These are phyloP conservation scores for Cydia fagiglandana DNA, from an alignment of 1,140 invertebrate species.

Conservation along the genomic window DNA sequence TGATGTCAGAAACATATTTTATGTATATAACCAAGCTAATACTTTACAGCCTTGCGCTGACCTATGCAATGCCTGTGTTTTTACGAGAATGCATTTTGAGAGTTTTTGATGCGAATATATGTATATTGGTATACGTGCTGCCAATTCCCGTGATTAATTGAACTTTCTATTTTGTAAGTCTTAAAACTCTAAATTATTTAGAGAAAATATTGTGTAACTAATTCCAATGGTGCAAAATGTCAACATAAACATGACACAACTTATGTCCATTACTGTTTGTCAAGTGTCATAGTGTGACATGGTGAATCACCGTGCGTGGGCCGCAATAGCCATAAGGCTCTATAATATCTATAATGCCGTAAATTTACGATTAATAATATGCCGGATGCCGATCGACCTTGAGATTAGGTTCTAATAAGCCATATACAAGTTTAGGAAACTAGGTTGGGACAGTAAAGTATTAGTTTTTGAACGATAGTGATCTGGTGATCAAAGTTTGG, in stretches of 20 bases:
- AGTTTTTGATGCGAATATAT: too few species aligned
- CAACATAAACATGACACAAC: conserved; percentile 20
- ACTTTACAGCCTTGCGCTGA: neutral
- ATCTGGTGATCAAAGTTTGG: conserved; percentile 21
- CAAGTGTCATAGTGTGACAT: conserved; percentile 17
- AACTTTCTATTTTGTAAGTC: neutral
- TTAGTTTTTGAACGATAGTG: conserved; percentile 3
- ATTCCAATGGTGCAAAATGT: conserved; percentile 1
- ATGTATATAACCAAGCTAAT: neutral
- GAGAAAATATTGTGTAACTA: neutral
- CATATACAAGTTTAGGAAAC: neutral
- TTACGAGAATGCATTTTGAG: neutral
- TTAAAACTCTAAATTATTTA: neutral
- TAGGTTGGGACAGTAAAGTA: neutral
- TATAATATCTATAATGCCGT: conserved; percentile 22
- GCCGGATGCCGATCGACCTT: conserved; percentile 26
- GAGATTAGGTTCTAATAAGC: conserved; percentile 18
- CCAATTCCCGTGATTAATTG: neutral
- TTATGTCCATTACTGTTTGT: conserved; percentile 29
- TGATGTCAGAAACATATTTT: neutral
- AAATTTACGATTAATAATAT: conserved; percentile 22
- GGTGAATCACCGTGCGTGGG: conserved; percentile 18
- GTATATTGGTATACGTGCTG: too few species aligned
- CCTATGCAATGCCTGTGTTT: neutral
- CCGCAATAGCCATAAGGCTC: conserved; percentile 6